Conservation (phyloP, 2,113 vertebrate genomes). For the Pachypanchax playfairii region DNA sequence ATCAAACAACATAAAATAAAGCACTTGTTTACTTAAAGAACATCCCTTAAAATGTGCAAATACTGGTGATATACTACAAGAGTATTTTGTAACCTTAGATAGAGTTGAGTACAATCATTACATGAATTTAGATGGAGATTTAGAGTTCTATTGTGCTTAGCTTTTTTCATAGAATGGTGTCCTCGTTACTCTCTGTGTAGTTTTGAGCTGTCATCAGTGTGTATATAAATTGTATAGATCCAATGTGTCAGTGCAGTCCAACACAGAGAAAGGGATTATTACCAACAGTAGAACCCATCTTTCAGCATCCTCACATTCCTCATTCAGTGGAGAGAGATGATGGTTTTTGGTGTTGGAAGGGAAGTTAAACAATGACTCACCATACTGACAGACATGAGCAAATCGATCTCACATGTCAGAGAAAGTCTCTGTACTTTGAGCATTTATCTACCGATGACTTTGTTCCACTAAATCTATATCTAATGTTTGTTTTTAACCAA, state of each 20-base stretch:
- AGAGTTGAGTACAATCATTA: no score
- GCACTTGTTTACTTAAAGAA: no score
- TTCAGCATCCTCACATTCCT: conserved; percentile 69
- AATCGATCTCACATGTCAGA: conserved; percentile 79
- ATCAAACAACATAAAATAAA: no score
- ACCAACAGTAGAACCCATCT: conserved; percentile 67
- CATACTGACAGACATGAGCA: conserved; percentile 76
- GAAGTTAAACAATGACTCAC: conserved; percentile 75
- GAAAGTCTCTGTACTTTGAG: conserved; percentile 39
- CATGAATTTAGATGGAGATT: no score
- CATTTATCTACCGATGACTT: conserved; percentile 41
- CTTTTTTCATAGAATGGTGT: no score
- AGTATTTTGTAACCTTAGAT: no score
- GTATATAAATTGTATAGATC: conserved; percentile 36
- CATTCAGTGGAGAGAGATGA: conserved; percentile 51
- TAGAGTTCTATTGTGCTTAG: no score
- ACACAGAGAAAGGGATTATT: conserved; percentile 61
- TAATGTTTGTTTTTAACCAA: conserved; percentile 50
- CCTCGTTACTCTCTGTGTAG: conserved; percentile 23
- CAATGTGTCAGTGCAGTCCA: conserved; percentile 44
- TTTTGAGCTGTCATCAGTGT: conserved; percentile 53
- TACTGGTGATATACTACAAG: no score
- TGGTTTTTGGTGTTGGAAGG: conserved; percentile 63
- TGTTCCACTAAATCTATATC: conserved; percentile 34
- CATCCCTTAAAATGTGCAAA: no score